A percentile compares a stretch with the other conserved stretches of the same genome.
phyloP scores from a whole-genome alignment of 2,797 vertebrate genomes.

The Champsocephalus esox region DNA sequence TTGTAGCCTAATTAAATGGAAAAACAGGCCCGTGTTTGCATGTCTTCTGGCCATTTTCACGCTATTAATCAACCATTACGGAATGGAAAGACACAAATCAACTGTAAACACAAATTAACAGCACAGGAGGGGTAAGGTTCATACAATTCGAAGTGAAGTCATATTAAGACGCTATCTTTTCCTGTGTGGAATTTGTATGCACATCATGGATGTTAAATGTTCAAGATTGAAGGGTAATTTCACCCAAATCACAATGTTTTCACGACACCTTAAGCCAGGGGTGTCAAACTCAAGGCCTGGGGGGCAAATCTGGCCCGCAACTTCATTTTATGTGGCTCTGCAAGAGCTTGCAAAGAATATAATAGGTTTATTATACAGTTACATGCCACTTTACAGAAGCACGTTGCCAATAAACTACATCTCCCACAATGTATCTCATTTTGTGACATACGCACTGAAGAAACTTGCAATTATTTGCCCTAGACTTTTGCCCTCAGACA shows the following conservation, averaged over 20 bases:
- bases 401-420: too few species aligned
- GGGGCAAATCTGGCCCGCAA: too few species aligned
- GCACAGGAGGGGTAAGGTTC: slow-evolving; percentile 1
- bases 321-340: too few species aligned
- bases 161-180: not conserved
- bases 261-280: too few species aligned
- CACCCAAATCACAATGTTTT: not conserved
- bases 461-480: too few species aligned
- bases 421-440: too few species aligned
- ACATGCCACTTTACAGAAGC: too few species aligned
- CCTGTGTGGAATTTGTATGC: not conserved
- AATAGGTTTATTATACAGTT: too few species aligned
- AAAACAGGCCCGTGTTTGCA: slow-evolving; percentile 29
- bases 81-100: slow-evolving; percentile 40
- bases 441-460: too few species aligned
- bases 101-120: slow-evolving; percentile 36
- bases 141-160: not conserved
- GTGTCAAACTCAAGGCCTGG: too few species aligned
- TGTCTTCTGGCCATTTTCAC: slow-evolving; percentile 25
- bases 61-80: slow-evolving; percentile 24
- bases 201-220: not conserved
- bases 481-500: too few species aligned
- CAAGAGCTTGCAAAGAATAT: too few species aligned
- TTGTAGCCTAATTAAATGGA: slow-evolving; percentile 50
- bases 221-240: not conserved